Conservation (phyloP, 1,140 invertebrate species). For the Brachionus rubens region DNA sequence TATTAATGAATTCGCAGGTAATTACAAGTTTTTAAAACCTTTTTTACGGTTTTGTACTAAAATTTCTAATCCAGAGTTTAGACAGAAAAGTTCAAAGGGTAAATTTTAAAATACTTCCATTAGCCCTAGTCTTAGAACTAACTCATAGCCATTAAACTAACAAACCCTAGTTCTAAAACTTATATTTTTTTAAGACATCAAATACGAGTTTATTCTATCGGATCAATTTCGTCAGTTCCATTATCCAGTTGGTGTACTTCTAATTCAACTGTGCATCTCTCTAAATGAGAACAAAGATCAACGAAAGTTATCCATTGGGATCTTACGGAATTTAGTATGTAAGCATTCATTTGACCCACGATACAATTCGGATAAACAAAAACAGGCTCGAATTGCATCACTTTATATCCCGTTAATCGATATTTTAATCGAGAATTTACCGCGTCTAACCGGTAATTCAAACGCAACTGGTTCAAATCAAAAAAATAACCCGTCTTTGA, state of each 20-base stretch:
- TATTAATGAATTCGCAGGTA: conserved; percentile 40
- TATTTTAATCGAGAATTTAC: conserved; percentile 77
- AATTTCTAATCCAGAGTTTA: background rate
- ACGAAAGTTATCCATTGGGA: conserved; percentile 72
- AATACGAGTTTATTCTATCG: conserved; percentile 65
- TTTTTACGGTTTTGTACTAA: background rate
- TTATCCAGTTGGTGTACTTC: conserved; percentile 76
- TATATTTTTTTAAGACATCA: conserved; percentile 49
- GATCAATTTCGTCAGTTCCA: conserved; percentile 84
- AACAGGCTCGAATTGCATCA: conserved; percentile 78
- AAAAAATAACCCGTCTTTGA: conserved; percentile 32
- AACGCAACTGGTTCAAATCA: background rate
- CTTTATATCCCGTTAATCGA: conserved; percentile 84
- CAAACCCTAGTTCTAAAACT: too few species aligned
- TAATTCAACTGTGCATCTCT: conserved; percentile 71
- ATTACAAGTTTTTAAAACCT: too few species aligned
- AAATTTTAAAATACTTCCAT: too few species aligned
- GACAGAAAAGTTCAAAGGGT: background rate
- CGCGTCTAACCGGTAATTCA: conserved; percentile 59
- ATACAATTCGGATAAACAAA: conserved; percentile 70
- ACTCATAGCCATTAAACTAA: too few species aligned
- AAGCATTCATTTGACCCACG: conserved; percentile 90
- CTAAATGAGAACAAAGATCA: conserved; percentile 77
- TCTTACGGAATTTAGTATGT: conserved; percentile 78
- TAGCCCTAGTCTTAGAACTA: too few species aligned